These are phyloP conservation scores for Eunapius fragilis DNA, from an alignment of 37 sponge, comb jelly and placozoan genomes.

Conservation along the genomic window DNA sequence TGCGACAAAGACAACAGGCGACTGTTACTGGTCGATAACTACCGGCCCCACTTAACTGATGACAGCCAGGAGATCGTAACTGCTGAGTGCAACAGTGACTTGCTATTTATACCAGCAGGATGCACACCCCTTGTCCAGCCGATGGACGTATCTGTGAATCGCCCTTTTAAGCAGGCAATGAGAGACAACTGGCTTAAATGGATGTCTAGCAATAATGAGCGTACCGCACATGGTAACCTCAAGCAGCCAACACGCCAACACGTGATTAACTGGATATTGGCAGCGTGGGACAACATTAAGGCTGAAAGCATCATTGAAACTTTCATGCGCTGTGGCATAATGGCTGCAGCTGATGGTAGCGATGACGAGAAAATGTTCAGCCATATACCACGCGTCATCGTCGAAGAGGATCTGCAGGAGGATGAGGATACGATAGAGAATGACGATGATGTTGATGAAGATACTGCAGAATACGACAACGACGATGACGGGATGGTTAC, in stretches of 20 bases:
- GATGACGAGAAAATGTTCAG: not conserved
- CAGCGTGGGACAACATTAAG: conserved; percentile 5
- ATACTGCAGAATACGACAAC: not conserved
- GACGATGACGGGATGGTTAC: not conserved
- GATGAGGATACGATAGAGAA: not conserved
- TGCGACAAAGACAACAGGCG: not conserved
- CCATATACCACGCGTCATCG: not conserved
- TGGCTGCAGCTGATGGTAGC: not conserved
- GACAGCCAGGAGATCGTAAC: not conserved
- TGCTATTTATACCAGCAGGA: conserved; percentile 42
- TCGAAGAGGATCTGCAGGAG: conserved; percentile 11
- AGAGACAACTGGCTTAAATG: conserved; percentile 15
- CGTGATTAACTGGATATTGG: conserved; percentile 26
- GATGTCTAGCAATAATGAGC: not conserved
- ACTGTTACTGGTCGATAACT: conserved; percentile 9
- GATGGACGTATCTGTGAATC: conserved; percentile 20
- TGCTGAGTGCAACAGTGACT: conserved; percentile 15
- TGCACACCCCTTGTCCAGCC: conserved; percentile 44
- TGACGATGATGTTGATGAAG: not conserved
- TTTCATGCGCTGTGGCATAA: conserved; percentile 18
- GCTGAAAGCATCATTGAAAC: not conserved
- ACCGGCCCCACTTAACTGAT: conserved; percentile 1
- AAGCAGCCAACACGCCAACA: conserved; percentile 38
- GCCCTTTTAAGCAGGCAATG: conserved; percentile 18
- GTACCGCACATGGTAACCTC: conserved; percentile 10